phyloP scores from a whole-genome alignment of 1,140 invertebrate species.

The Sesamia nonagrioides region DNA sequence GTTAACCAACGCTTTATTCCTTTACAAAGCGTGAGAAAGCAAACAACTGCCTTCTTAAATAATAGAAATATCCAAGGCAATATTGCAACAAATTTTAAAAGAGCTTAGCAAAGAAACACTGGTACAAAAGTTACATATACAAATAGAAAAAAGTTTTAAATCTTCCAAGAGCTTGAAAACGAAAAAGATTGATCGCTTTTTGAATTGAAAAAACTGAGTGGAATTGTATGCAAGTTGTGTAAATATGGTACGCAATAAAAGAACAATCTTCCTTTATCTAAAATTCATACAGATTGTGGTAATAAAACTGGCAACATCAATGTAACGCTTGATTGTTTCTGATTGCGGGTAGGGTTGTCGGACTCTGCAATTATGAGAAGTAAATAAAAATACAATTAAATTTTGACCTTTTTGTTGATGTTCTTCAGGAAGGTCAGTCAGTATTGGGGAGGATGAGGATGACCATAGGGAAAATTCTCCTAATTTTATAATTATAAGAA shows the following conservation, averaged over 20 bases:
- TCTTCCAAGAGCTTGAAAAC: neutral
- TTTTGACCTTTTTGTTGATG: too few relatives aligned
- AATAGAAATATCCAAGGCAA: neutral
- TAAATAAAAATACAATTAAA: neutral
- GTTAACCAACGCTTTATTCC: constrained; percentile 1
- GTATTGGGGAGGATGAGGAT: too few relatives aligned
- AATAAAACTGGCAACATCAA: constrained; percentile 72
- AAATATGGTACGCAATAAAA: constrained; percentile 36
- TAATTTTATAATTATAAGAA: too few relatives aligned
- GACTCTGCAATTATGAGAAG: neutral
- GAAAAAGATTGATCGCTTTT: constrained; percentile 17
- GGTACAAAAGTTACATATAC: neutral
- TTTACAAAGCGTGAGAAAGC: constrained; percentile 7
- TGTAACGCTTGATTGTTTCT: constrained; percentile 78
- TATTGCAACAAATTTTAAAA: constrained; percentile 12
- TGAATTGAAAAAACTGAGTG: constrained; percentile 17
- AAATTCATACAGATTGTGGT: constrained; percentile 73
- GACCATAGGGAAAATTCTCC: too few relatives aligned
- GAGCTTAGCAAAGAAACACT: constrained; percentile 20
- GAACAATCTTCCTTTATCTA: constrained; percentile 63
- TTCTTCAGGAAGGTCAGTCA: too few relatives aligned
- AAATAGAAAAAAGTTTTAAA: constrained; percentile 24
- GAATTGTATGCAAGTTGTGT: constrained; percentile 20
- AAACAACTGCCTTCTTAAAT: constrained; percentile 24
- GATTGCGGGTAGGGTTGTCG: constrained; percentile 59